Base-by-base conservation (phyloP, 2,797 vertebrate species). In the Echiichthys vipera region DNA sequence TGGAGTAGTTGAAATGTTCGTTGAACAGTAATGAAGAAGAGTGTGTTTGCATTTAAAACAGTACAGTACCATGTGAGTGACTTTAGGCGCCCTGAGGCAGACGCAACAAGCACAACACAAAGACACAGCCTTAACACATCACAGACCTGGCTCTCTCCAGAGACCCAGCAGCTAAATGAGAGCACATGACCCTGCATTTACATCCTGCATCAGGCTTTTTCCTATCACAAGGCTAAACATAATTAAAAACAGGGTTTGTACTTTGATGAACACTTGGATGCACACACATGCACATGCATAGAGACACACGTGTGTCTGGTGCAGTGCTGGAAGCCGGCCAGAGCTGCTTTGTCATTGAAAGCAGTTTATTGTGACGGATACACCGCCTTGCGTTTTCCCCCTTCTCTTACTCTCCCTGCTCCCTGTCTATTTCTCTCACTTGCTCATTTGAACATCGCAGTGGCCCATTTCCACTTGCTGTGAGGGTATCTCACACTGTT, bases 331-430 rank as follows among this genome's bases (percentile, higher is more conserved):
- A 84, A 78, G 67, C 65, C 20, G 17, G 87, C 88, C 87, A 91
- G 65, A 4, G 43, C 43, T 84, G 83, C 84, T 91, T 92, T 87
- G 85, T 89, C 86, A 89, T 85, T 86, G 77, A 91, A 90, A 91
- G 80, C 81, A 83, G 83, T 78, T 87, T 87, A 76, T 89, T 88
- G 86, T 90, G 86, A 87, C 71, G 53, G 66, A 71, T 79, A 65
- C 63, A 49, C 77, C 77, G 53, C 54, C 84, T 80, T 73, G n/a
- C n/a, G n/a, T n/a, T n/a, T 53, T 51, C 45, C 37, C 66, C 55
- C 24, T 24, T 20, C 47, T 58, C 32, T 61, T 20, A 42, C 30
- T 75, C 50, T 43, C 40, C 43, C 53, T 43, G 36, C 46, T 55
- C 55, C 66, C 56, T 65, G 49, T 84, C 54, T 77, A 78, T 69